phyloP scores from a whole-genome alignment of 2,797 vertebrate genomes.

The Limosa lapponica region DNA sequence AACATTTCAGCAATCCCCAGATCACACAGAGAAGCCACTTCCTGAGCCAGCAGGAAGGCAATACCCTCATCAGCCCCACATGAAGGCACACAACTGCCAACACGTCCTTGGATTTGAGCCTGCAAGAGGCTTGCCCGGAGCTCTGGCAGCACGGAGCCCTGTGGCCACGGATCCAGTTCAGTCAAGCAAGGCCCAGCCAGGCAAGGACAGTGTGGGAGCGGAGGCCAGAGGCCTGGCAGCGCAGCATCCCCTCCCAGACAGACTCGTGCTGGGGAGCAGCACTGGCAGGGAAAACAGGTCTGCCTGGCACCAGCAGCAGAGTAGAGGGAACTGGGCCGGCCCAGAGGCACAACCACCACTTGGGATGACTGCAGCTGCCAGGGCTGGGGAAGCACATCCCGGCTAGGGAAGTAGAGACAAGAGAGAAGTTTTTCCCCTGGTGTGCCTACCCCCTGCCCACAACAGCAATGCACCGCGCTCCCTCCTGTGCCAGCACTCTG shows the following conservation, averaged over 20 bases:
- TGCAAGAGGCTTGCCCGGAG: neutral
- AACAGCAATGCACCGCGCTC: fast-evolving
- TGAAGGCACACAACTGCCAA: neutral
- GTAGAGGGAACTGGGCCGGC: neutral
- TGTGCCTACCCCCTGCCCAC: neutral
- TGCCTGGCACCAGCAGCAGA: neutral
- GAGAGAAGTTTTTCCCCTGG: fast-evolving
- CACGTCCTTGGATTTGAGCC: neutral
- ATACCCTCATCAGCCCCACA: neutral
- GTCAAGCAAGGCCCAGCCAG: neutral
- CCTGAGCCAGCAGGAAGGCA: neutral
- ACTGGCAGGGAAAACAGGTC: neutral
- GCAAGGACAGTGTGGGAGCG: fast-evolving
- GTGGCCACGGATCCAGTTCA: neutral
- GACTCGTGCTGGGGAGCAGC: fast-evolving
- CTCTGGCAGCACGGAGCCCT: neutral
- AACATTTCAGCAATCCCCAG: neutral
- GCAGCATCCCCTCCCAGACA: neutral
- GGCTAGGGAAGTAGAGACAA: neutral
- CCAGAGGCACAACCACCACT: neutral
- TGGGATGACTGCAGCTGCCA: fast-evolving
- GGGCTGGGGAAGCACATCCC: neutral
- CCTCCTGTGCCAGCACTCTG: fast-evolving
- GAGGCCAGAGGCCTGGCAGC: neutral
- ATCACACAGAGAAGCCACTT: neutral